Evolutionary conservation across 2,113 vertebrate genomes (phyloP), one percentile per base, ranked within the genome.

Genomic region (Caranx ignobilis): DNA sequence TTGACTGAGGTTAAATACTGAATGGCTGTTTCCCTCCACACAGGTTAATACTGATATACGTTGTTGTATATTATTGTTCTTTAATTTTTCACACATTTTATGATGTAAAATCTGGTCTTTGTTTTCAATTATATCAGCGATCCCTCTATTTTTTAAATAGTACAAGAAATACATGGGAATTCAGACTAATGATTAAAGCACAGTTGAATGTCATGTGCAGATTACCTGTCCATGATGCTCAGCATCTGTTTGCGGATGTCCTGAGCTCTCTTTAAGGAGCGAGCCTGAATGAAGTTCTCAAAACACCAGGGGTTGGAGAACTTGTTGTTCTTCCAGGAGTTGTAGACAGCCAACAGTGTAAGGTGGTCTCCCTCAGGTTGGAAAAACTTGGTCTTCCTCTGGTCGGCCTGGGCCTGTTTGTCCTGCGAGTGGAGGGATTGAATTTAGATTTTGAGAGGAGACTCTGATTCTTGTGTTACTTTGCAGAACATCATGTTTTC

Each of bases 291-390:
- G 31, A 99, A 98, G 48, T 98, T 99, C 84, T 99, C 97, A 2
- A 97, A 98, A 88, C 97, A 99, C 97, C 97, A 98, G 0, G 97
- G 97, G 84, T 97, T 97, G 77, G 97, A 97, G 87, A 99, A 98
- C 77, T 98, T 98, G 75, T 99, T 99, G 67, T 98, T 98, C 88
- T 98, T 98, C 97, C 97, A 99, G 43, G 97, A 98, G 83, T 99
- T 99, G 88, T 98, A 99, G 26, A 98, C 97, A 3, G 97, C 96
- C 92, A 99, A 91, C 67, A 98, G 90, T 0, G 97, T 98, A 21
- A 99, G 96, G 75, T 99, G 97, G 88, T 98, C 97, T 34, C 97
- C 97, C 91, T 98, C 97, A 0, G 95, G 96, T 88, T 99, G 97
- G 90, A 97, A 97, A 91, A 99, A 99, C 84, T 98, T 99, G n/a